Conservation (phyloP, 2,113 vertebrate genomes). For the Corydoras maculifer region DNA sequence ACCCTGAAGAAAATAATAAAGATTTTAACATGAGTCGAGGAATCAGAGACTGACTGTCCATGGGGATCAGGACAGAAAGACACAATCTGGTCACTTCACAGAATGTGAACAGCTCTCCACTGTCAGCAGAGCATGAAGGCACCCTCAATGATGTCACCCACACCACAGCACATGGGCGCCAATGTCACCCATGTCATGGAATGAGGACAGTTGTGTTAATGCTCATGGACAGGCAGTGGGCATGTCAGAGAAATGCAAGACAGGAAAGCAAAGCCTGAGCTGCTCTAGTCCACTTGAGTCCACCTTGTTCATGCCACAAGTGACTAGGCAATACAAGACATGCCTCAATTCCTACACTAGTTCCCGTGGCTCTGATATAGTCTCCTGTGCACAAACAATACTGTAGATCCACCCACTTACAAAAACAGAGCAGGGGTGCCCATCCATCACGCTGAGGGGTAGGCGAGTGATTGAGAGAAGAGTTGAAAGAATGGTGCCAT, state of each 20-base stretch:
- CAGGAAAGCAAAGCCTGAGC: slow-evolving; percentile 13
- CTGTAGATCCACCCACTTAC: background rate
- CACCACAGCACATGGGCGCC: slow-evolving; percentile 26
- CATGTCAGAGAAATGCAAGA: slow-evolving; percentile 29
- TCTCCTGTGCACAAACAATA: slow-evolving; percentile 14
- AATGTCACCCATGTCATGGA: slow-evolving; percentile 35
- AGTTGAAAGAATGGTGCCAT: slow-evolving; percentile 23
- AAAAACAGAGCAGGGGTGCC: slow-evolving; percentile 6
- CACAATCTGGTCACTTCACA: slow-evolving; percentile 78
- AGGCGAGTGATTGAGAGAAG: slow-evolving; percentile 19
- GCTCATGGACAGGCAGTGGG: slow-evolving; percentile 27
- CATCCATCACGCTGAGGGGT: slow-evolving; percentile 36
- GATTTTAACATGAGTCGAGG: slow-evolving; percentile 76
- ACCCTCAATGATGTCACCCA: slow-evolving; percentile 33
- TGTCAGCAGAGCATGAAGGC: slow-evolving; percentile 21
- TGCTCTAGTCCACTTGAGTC: slow-evolving; percentile 2
- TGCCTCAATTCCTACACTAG: slow-evolving; percentile 8
- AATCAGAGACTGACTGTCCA: slow-evolving; percentile 47
- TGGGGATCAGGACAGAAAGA: slow-evolving; percentile 73
- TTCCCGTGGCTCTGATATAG: slow-evolving; percentile 4
- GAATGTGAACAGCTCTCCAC: slow-evolving; percentile 39
- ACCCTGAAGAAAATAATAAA: slow-evolving; percentile 63
- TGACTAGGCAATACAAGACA: slow-evolving; percentile 16
- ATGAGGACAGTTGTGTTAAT: slow-evolving; percentile 26
- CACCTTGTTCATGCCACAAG: slow-evolving; percentile 1